These are phyloP conservation scores for human (Homo sapiens) DNA, from an alignment of 2,113 vertebrate species.

Conservation along the genomic window GRCh38 chrX:97664001-97664500, in stretches of 20 bases:
- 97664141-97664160: conserved; percentile 24
- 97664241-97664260: not conserved
- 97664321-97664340: too few species aligned
- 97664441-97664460: too few species aligned
- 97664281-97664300: too few species aligned
- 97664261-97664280: too few species aligned
- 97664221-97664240: not conserved
- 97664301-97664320: too few species aligned
- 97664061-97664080: not conserved
- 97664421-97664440: too few species aligned
- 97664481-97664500: too few species aligned
- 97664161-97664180: not conserved
- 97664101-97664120: not conserved
- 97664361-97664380: too few species aligned
- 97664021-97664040: not conserved
- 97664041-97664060: not conserved
- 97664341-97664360: too few species aligned
- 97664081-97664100: not conserved
- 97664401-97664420: too few species aligned
- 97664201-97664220: not conserved
- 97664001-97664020: not conserved
- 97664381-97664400: too few species aligned
- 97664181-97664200: not conserved
- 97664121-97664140: not conserved
- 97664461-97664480: too few species aligned